Base-by-base conservation (phyloP, 2,888 invertebrate genomes). In the Patella depressa region DNA sequence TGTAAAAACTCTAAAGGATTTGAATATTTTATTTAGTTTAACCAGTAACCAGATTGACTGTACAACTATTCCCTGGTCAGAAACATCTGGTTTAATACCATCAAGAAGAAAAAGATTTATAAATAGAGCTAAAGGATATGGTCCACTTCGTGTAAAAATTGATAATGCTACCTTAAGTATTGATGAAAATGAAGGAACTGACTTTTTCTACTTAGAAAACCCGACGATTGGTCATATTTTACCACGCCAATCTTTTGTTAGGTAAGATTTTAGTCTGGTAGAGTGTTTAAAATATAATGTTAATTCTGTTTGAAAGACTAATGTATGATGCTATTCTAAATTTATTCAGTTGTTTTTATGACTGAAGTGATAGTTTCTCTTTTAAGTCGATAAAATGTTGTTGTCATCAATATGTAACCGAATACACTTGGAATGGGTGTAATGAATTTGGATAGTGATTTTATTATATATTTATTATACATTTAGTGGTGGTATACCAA, bases 401-500 rank as follows among this genome's bases (percentile, higher is more conserved):
- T 29, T 3, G 3, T 29, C 3, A 29, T 29, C 29, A 29, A 29
- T 29, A 29, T 29, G 2, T 29, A 29, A 29, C 29, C 29, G 29
- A 29, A 29, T 29, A 29, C 29, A 29, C 29, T 29, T 29, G 29
- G 29, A 29, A 29, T 29, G 29, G 29, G 29, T 29, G 29, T 29
- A 29, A 29, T 29, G 29, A 29, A 29, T 45, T 45, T 45, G 7
- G 45, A 45, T 45, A 45, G 9, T 45, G 45, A 45, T 45, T 45
- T 45, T 45, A 45, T 45, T 45, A 45, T 45, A 45, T 45, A 45
- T 45, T 7, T 45, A 4, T 5, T 65, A 24, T 65, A 9, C 19
- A 79, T 82, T n/a, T 82, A 91, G 89, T 83, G 91, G 91, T 29
- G 90, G 90, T 0, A 86, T 87, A n/a, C 82, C 78, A 17, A 82